These are phyloP conservation scores for Hirudinaria manillensis DNA, from an alignment of 2,888 invertebrate species.

Conservation along the genomic window DNA sequence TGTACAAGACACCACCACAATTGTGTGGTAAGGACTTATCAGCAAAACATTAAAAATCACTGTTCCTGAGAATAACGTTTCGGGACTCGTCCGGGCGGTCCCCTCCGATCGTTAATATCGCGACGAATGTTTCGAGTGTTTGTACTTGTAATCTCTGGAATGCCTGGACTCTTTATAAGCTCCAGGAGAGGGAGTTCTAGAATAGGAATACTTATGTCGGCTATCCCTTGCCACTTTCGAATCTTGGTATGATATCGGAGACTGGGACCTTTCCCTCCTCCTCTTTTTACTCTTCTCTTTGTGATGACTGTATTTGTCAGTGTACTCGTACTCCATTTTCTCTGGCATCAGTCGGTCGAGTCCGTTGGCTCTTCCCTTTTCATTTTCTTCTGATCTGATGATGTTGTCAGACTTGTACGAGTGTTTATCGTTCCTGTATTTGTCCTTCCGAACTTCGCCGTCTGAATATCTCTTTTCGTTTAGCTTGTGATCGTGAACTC, in stretches of 20 bases:
- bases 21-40: no score
- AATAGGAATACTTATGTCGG: neutral
- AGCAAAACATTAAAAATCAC: no score
- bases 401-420: neutral
- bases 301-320: constrained; percentile 7
- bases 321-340: neutral
- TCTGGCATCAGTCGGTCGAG: neutral
- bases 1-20: no score
- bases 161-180: constrained; percentile 7
- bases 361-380: neutral
- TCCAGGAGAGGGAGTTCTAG: constrained; percentile 2
- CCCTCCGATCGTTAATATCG: neutral
- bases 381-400: neutral
- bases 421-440: neutral
- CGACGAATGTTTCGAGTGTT: neutral
- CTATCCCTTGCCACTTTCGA: neutral
- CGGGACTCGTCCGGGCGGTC: no score
- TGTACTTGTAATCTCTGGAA: constrained; percentile 10
- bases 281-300: neutral
- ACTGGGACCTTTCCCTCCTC: neutral
- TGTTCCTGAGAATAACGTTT: no score
- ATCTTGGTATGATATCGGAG: neutral
- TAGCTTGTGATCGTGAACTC: neutral
- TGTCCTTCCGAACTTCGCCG: neutral
- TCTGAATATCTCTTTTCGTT: neutral